These are phyloP conservation scores for Calcarius ornatus DNA, from an alignment of 2,113 vertebrate genomes.

Conservation along the genomic window DNA sequence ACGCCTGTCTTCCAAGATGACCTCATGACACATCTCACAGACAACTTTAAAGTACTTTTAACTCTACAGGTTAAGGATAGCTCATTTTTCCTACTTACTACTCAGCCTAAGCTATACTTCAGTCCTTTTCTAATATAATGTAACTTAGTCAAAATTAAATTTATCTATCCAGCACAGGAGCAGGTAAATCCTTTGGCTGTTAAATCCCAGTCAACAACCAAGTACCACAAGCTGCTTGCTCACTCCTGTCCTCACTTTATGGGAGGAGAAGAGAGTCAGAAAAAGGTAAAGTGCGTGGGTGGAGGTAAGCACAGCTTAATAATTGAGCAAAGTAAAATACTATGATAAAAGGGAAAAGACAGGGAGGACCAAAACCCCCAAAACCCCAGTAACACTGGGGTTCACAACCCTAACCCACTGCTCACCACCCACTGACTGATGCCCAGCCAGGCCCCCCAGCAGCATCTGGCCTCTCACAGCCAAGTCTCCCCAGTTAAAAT, in stretches of 20 bases:
- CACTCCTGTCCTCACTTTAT: not conserved
- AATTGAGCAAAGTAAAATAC: not conserved
- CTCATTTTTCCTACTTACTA: not conserved
- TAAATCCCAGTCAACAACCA: not conserved
- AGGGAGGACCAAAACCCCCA: not conserved
- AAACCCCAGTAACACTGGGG: not conserved
- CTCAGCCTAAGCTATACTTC: not conserved
- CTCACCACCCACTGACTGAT: not conserved
- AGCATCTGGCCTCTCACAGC: not conserved
- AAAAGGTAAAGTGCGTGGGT: not conserved
- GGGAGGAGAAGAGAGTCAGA: not conserved
- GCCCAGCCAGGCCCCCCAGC: not conserved
- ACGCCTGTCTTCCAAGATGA: not conserved
- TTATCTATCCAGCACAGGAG: not conserved
- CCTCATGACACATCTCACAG: not conserved
- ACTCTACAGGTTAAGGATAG: not conserved
- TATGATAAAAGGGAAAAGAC: not conserved
- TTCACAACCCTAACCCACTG: not conserved
- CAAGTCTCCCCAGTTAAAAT: not conserved
- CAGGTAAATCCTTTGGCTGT: not conserved
- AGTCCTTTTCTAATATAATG: not conserved
- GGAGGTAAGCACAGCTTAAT: not conserved
- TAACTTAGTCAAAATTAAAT: not conserved
- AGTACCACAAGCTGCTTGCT: not conserved
- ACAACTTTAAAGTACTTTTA: not conserved